These are phyloP conservation scores for Ecliptopera silaceata DNA, from an alignment of 2,888 invertebrate genomes.

Conservation along the genomic window DNA sequence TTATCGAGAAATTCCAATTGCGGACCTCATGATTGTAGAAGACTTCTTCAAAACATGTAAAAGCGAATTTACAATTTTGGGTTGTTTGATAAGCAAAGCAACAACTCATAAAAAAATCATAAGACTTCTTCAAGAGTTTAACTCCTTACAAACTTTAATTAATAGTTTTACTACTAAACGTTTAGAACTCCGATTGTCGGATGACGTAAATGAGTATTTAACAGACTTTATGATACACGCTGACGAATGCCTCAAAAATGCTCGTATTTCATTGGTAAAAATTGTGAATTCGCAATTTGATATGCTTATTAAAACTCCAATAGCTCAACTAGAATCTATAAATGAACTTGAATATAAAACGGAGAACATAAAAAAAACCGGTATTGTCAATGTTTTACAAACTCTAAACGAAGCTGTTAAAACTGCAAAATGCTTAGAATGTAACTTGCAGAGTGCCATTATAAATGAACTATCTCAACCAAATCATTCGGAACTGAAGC, in stretches of 20 bases:
- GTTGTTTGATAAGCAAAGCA: conserved; percentile 56
- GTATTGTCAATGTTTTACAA: conserved; percentile 41
- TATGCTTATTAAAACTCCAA: conserved; percentile 51
- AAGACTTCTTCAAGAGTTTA: conserved; percentile 66
- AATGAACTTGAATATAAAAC: conserved; percentile 35
- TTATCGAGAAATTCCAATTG: conserved; percentile 47
- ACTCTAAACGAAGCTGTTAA: conserved; percentile 41
- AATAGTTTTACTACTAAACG: conserved; percentile 54
- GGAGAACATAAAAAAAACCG: conserved; percentile 34
- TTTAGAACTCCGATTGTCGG: conserved; percentile 44
- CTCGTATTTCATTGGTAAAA: conserved; percentile 53
- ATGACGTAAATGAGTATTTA: conserved; percentile 51
- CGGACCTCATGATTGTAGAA: conserved; percentile 60
- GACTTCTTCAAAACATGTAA: conserved; percentile 63
- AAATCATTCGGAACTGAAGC: conserved; percentile 3
- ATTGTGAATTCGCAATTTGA: conserved; percentile 58
- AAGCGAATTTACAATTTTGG: conserved; percentile 61
- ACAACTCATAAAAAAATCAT: conserved; percentile 64
- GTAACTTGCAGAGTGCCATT: conserved; percentile 42
- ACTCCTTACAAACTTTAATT: conserved; percentile 50
- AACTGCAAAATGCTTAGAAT: conserved; percentile 43
- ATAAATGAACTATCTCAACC: conserved; percentile 48
- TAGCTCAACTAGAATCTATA: conserved; percentile 47
- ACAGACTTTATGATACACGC: conserved; percentile 53
- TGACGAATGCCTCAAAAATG: conserved; percentile 53